A percentile compares a stretch with the other conserved stretches of the same genome.
Conservation (phyloP, 2,797 vertebrate species). For the Pelobates cultripes region DNA sequence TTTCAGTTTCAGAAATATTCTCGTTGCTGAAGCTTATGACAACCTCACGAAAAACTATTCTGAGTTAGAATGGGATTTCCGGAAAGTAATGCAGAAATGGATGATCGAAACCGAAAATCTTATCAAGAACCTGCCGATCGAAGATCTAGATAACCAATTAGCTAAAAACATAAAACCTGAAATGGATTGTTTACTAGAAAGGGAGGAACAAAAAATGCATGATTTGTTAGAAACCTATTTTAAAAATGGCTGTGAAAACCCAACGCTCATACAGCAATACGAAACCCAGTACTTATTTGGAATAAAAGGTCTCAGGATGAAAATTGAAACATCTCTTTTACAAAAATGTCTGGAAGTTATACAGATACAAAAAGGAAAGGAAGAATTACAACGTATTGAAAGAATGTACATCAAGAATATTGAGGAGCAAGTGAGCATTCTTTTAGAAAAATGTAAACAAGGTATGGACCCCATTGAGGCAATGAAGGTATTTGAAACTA, state of each 20-base stretch:
- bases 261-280: constrained; percentile 63
- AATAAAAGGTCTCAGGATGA: constrained; percentile 60
- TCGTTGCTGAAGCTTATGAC: constrained; percentile 68
- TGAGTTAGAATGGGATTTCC: constrained; percentile 63
- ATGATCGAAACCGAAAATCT: constrained; percentile 60
- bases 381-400: constrained; percentile 66
- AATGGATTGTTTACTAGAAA: neutral
- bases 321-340: constrained; percentile 55
- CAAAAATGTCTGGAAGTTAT: constrained; percentile 61
- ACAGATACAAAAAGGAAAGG: constrained; percentile 62
- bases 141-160: constrained; percentile 47
- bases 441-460: constrained; percentile 43
- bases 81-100: constrained; percentile 67
- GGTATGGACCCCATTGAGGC: constrained; percentile 62
- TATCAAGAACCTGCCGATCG: constrained; percentile 32
- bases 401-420: constrained; percentile 59
- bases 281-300: constrained; percentile 63
- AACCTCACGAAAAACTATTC: constrained; percentile 66
- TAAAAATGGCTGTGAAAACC: constrained; percentile 60
- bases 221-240: constrained; percentile 53
- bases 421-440: constrained; percentile 61
- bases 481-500: constrained; percentile 69
- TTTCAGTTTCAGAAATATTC: constrained; percentile 74
- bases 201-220: constrained; percentile 2
- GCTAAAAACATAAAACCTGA: constrained; percentile 62